These are phyloP conservation scores for Bufotes viridis DNA, from an alignment of 2,797 vertebrate genomes.

Conservation along the genomic window DNA sequence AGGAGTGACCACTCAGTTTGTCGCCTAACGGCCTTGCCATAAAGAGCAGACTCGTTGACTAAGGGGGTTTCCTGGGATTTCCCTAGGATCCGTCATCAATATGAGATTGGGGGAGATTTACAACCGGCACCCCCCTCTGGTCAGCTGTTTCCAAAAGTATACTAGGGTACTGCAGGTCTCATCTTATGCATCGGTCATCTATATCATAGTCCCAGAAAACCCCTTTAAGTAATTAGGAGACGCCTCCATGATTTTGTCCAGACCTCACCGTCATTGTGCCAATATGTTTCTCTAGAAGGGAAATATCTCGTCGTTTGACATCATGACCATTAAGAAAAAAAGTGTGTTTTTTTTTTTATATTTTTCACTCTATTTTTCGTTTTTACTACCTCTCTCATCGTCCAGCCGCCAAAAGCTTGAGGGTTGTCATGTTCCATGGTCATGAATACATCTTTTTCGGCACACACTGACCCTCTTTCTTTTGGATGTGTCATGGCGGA, in stretches of 20 bases:
- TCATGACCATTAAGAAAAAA: not conserved
- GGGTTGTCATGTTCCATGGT: not conserved
- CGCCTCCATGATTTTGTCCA: not conserved
- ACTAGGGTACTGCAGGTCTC: not conserved
- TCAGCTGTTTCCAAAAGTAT: too few species aligned
- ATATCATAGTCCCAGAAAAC: not conserved
- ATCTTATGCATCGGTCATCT: not conserved
- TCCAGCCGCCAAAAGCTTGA: not conserved
- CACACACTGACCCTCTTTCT: not conserved
- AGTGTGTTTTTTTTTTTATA: not conserved
- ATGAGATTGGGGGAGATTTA: too few species aligned
- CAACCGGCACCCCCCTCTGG: too few species aligned
- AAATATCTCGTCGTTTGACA: not conserved
- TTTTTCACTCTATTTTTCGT: conserved; percentile 4
- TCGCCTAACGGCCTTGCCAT: not conserved
- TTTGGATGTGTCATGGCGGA: not conserved
- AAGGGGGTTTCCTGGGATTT: too few species aligned
- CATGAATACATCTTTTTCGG: not conserved
- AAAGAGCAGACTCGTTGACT: too few species aligned
- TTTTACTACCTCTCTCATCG: not conserved
- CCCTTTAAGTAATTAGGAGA: not conserved
- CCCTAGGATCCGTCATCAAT: too few species aligned
- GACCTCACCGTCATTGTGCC: not conserved
- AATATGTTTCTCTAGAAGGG: conserved; percentile 2
- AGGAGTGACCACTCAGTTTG: not conserved